A percentile compares a stretch with the other conserved stretches of the same genome.
Conservation (phyloP, 2,888 invertebrate species). For the Lithophane socia region DNA sequence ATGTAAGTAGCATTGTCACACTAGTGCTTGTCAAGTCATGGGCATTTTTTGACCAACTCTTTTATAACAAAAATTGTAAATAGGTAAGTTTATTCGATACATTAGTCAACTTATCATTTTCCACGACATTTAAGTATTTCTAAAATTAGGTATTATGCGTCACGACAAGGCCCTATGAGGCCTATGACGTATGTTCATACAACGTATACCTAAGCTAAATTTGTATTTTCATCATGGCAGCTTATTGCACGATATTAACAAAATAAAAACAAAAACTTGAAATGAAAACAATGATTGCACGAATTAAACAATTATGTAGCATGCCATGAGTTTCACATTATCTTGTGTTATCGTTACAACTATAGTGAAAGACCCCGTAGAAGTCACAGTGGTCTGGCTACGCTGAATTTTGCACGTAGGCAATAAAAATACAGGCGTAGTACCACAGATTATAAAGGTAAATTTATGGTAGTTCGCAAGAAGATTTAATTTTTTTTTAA, state of each 20-base stretch:
- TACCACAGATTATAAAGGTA: too few species aligned
- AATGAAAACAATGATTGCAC: conserved; percentile 68
- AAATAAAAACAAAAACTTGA: conserved; percentile 58
- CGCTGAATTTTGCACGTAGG: background rate
- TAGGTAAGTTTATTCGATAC: background rate
- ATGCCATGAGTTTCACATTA: conserved; percentile 39
- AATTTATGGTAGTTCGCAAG: background rate
- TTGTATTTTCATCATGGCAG: conserved; percentile 63
- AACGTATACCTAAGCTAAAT: conserved; percentile 43
- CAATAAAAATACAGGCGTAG: too few species aligned
- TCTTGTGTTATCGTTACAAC: background rate
- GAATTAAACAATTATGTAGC: conserved; percentile 45
- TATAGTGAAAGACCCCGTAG: conserved; percentile 10
- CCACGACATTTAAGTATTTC: conserved; percentile 3
- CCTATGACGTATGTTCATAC: conserved; percentile 11
- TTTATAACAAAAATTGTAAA: conserved; percentile 2
- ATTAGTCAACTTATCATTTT: conserved; percentile 6
- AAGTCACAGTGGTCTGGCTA: background rate
- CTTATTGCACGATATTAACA: conserved; percentile 73
- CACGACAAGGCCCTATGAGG: conserved; percentile 4
- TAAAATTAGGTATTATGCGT: conserved; percentile 36
- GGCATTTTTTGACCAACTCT: conserved; percentile 31
- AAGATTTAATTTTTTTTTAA: background rate
- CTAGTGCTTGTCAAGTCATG: conserved; percentile 49
- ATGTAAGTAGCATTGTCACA: conserved; percentile 61